Conservation (phyloP, 1,140 invertebrate genomes). For the Pachypeltis micranthus region DNA sequence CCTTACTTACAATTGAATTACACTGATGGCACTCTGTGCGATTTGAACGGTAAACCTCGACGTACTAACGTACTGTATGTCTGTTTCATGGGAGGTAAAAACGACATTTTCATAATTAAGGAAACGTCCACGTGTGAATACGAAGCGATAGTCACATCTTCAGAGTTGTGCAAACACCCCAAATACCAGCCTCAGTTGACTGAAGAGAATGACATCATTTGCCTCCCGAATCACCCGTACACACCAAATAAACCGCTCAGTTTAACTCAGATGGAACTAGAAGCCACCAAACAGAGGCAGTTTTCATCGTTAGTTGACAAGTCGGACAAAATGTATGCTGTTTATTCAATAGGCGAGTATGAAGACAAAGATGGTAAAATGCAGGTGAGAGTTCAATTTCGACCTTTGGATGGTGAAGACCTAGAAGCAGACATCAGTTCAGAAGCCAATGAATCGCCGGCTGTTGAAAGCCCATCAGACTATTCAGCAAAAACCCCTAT, state of each 20-base stretch:
- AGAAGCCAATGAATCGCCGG: neutral
- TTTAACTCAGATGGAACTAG: conserved; percentile 55
- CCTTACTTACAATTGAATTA: conserved; percentile 72
- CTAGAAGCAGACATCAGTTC: neutral
- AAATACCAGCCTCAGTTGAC: conserved; percentile 74
- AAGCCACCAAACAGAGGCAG: conserved; percentile 53
- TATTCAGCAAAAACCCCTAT: neutral
- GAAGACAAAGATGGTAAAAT: conserved; percentile 17
- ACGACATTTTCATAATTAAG: conserved; percentile 85
- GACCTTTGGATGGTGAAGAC: conserved; percentile 39
- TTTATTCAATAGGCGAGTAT: conserved; percentile 19
- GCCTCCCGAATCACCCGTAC: conserved; percentile 54
- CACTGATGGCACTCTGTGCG: conserved; percentile 69
- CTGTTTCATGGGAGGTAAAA: conserved; percentile 71
- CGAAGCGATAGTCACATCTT: conserved; percentile 75
- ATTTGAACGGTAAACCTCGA: conserved; percentile 72
- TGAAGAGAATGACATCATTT: conserved; percentile 69
- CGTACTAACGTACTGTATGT: conserved; percentile 70
- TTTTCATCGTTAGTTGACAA: conserved; percentile 11
- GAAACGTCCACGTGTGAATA: conserved; percentile 91
- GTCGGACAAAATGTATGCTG: conserved; percentile 20
- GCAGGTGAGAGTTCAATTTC: conserved; percentile 44
- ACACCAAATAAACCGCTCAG: conserved; percentile 61
- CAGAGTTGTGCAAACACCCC: conserved; percentile 75
- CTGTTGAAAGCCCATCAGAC: neutral